phyloP scores from a whole-genome alignment of 1,140 invertebrate genomes.

The Copidosoma floridanum region DNA sequence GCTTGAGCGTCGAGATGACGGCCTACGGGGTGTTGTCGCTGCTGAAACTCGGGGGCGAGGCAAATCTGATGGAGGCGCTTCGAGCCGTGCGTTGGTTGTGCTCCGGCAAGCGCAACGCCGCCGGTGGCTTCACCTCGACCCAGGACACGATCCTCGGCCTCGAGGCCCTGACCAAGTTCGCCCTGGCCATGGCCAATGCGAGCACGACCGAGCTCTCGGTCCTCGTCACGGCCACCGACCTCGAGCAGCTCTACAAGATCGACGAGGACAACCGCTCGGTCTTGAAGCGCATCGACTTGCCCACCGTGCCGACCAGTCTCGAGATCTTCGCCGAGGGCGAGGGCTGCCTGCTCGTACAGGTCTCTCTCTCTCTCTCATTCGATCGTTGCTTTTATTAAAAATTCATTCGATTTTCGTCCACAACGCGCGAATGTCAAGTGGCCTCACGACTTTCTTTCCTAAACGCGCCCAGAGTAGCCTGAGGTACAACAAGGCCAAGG shows the following conservation, averaged over 20 bases:
- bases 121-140: conserved; percentile 75
- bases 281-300: conserved; percentile 47
- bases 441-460: not conserved
- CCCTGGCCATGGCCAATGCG: conserved; percentile 43
- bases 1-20: conserved; percentile 70
- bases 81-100: conserved; percentile 70
- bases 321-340: conserved; percentile 57
- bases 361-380: conserved; percentile 24
- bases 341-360: conserved; percentile 64
- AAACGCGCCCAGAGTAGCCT: conserved; percentile 52
- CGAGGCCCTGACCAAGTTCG: conserved; percentile 65
- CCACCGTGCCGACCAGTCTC: conserved; percentile 53
- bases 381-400: not conserved
- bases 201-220: conserved; percentile 50
- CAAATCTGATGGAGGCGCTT: conserved; percentile 59
- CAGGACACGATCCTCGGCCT: conserved; percentile 70
- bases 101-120: conserved; percentile 71
- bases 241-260: conserved; percentile 47
- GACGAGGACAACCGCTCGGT: conserved; percentile 54
- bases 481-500: conserved; percentile 55
- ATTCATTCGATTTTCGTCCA: not conserved
- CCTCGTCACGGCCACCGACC: conserved; percentile 42
- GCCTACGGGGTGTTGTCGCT: conserved; percentile 70
- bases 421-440: too few relatives aligned
- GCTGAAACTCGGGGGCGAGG: conserved; percentile 60